Conservation (phyloP, 2,797 vertebrate species). For the Amblyraja radiata region DNA sequence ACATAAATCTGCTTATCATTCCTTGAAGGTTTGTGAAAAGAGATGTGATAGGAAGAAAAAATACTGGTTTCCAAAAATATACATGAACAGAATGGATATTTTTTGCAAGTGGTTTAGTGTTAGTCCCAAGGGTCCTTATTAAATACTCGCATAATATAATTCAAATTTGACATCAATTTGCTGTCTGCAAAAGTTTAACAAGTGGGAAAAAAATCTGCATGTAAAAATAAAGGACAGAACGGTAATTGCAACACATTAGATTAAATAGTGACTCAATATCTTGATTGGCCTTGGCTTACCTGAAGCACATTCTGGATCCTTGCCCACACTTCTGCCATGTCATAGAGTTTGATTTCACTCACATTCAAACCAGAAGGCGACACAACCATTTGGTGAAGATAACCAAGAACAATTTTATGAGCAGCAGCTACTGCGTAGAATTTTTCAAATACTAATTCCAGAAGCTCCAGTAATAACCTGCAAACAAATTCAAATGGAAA, state of each 20-base stretch:
- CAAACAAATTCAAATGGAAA: conserved; percentile 46
- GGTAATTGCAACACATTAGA: neutral
- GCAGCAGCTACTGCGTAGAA: conserved; percentile 89
- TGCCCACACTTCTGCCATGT: conserved; percentile 93
- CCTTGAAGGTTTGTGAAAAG: neutral
- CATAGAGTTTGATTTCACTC: conserved; percentile 85
- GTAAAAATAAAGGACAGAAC: neutral
- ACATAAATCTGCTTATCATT: neutral
- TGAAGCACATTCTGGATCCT: conserved; percentile 95
- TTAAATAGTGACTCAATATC: neutral
- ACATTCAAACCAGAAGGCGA: conserved; percentile 63
- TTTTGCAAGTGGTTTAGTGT: neutral
- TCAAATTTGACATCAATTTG: neutral
- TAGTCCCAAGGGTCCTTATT: neutral
- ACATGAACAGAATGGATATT: neutral
- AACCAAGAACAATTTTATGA: conserved; percentile 77
- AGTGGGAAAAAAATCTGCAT: neutral
- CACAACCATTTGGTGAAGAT: conserved; percentile 75
- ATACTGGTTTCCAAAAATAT: neutral
- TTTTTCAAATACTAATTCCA: conserved; percentile 92
- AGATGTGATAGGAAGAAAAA: neutral
- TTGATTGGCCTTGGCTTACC: conserved; percentile 55
- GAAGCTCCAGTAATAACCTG: conserved; percentile 85
- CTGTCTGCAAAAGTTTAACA: neutral
- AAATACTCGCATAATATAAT: neutral